A percentile compares a stretch with the other conserved stretches of the same genome.
Conservation (phyloP, 2,113 vertebrate species). For the Diglossa brunneiventris region DNA sequence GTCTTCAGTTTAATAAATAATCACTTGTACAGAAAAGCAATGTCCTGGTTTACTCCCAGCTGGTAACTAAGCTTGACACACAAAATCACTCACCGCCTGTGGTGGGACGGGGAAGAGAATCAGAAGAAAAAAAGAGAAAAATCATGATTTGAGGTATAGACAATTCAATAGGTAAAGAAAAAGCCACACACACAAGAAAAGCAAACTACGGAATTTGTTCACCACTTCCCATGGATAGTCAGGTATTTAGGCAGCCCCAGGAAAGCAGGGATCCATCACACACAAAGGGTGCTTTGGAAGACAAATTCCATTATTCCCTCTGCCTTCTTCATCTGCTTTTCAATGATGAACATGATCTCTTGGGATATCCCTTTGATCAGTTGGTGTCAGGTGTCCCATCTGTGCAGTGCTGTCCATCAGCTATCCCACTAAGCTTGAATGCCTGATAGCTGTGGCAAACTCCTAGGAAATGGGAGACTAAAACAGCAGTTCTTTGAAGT, state of each 20-base stretch:
- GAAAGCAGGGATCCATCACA: neutral
- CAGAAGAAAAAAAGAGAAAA: neutral
- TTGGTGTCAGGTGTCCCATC: neutral
- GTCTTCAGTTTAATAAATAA: neutral
- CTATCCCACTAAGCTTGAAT: neutral
- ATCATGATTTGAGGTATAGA: neutral
- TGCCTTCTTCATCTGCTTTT: neutral
- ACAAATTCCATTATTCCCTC: neutral
- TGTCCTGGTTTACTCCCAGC: neutral
- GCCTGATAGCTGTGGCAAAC: neutral
- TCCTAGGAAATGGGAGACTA: neutral
- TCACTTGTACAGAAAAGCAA: neutral
- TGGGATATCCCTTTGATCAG: neutral
- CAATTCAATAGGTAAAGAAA: neutral
- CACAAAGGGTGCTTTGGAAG: neutral
- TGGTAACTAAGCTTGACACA: neutral
- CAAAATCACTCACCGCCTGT: neutral
- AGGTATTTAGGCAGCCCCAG: neutral
- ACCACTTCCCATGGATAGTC: neutral
- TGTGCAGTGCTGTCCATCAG: neutral
- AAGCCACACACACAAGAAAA: rapidly evolving
- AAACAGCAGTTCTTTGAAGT: neutral
- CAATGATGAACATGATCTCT: neutral
- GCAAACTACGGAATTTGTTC: neutral
- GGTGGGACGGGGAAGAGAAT: neutral